phyloP scores from a whole-genome alignment of 2,888 invertebrate species.

The Sarcophaga carnaria region DNA sequence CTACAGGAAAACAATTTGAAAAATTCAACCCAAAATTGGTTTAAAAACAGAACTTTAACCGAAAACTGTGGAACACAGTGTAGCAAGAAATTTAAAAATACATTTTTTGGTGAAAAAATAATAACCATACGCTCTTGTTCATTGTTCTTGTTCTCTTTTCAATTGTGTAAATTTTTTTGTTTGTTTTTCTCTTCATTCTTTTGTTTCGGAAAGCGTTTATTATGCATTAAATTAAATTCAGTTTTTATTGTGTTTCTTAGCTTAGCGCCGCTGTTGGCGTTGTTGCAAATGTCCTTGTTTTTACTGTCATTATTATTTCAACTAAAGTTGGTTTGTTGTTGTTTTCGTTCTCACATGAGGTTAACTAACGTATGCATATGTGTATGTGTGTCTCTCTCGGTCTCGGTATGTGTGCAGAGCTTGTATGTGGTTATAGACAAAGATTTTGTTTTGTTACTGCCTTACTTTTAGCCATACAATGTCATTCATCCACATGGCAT shows the following conservation, averaged over 20 bases:
- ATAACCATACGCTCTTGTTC: too few species aligned
- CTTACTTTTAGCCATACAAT: too few species aligned
- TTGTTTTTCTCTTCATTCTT: constrained; percentile 27
- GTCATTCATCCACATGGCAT: too few species aligned
- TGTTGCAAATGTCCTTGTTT: constrained; percentile 18
- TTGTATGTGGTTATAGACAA: too few species aligned
- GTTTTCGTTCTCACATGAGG: background rate
- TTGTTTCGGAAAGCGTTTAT: background rate
- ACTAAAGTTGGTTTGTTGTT: background rate
- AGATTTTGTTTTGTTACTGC: background rate
- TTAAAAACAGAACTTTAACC: too few species aligned
- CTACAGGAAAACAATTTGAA: too few species aligned
- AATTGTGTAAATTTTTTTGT: constrained; percentile 1
- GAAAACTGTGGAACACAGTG: too few species aligned
- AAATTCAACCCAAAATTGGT: too few species aligned
- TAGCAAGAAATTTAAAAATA: too few species aligned
- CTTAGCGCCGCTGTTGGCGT: background rate
- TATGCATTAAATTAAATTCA: background rate
- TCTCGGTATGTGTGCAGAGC: too few species aligned
- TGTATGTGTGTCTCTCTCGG: background rate
- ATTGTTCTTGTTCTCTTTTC: too few species aligned
- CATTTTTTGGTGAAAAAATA: too few species aligned
- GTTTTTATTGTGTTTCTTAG: background rate
- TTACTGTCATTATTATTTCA: constrained; percentile 4
- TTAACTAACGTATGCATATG: background rate